Evolutionary conservation across 2,797 vertebrate genomes (phyloP), one percentile per base, ranked within the genome.

Genomic region (Falco columbarius): DNA sequence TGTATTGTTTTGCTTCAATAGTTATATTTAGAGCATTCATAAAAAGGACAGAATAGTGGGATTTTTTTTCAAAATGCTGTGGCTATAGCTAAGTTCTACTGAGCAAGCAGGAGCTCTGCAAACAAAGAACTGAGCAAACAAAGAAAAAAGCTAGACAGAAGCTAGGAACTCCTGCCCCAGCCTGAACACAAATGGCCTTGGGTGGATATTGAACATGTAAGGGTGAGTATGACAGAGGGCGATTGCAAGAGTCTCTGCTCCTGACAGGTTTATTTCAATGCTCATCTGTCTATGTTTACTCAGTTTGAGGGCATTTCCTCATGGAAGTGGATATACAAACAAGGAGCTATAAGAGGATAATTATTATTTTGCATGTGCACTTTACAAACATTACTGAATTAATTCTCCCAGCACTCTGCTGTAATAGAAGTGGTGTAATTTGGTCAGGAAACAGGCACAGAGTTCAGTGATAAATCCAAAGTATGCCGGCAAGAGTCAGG

Each of bases 1-100:
- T 67, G 65, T 30, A 87, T 95, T 95, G 96, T 95, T 97, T 96
- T 95, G 87, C 93, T 96, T 93, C 97, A 42, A 72, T 54, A 93
- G 92, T 87, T 95, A 74, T 96, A 95, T 95, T 97, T 97, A 94
- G 94, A 96, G 86, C 84, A 54, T 72, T 71, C 82, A 73, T 76
- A 86, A 93, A 94, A 91, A 91, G 91, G 81, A 93, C 9, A 13
- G 90, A 95, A 86, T 76, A 62, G 55, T 76, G 92, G 7, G 47
- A 13, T 38, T 18, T 68, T 55, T 91, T 66, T 54, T 62, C 65
- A 74, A 97, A 67, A 79, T 42, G 24, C 70, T 86, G 77, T 71
- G 70, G 93, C 93, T 92, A 67, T 14, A 72, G 94, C 79, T 58
- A 82, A 83, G 90, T 97, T 95, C 91, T 79, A 55, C 51, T 58